These are phyloP conservation scores for Melanaphis sacchari DNA, from an alignment of 1,140 invertebrate species.

Conservation along the genomic window DNA sequence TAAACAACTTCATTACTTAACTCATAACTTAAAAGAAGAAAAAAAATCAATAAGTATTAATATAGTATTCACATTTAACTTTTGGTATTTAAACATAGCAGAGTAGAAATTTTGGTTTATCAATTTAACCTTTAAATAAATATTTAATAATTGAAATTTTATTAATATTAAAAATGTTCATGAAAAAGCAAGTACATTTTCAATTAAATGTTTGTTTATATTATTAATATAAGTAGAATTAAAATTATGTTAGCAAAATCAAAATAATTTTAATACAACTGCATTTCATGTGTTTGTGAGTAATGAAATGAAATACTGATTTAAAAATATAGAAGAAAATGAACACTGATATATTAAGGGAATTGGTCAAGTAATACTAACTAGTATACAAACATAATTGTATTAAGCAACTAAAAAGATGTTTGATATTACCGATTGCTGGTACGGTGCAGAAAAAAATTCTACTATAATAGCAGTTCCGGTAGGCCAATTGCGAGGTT, in stretches of 20 bases:
- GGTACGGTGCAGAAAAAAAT: conserved; percentile 54
- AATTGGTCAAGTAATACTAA: conserved; percentile 29
- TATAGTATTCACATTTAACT: neutral
- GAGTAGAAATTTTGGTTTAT: neutral
- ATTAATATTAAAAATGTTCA: neutral
- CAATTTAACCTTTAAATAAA: neutral
- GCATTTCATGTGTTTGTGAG: neutral
- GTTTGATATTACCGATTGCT: conserved; percentile 53
- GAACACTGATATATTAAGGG: conserved; percentile 9
- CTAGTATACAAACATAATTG: conserved; percentile 29
- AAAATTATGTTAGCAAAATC: conserved; percentile 6
- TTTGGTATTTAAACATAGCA: neutral
- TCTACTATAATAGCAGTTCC: conserved; percentile 53
- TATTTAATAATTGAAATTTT: neutral
- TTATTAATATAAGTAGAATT: neutral
- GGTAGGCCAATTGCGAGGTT: conserved; percentile 54
- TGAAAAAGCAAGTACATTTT: neutral
- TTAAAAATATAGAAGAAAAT: neutral
- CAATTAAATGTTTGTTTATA: neutral
- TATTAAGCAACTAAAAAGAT: conserved; percentile 52
- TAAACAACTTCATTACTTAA: neutral
- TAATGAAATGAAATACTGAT: neutral
- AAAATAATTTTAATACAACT: neutral
- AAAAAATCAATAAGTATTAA: neutral
- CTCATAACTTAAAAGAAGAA: neutral